Base-by-base conservation (phyloP, 1,140 invertebrate species). In the Tetramorium simillimum region DNA sequence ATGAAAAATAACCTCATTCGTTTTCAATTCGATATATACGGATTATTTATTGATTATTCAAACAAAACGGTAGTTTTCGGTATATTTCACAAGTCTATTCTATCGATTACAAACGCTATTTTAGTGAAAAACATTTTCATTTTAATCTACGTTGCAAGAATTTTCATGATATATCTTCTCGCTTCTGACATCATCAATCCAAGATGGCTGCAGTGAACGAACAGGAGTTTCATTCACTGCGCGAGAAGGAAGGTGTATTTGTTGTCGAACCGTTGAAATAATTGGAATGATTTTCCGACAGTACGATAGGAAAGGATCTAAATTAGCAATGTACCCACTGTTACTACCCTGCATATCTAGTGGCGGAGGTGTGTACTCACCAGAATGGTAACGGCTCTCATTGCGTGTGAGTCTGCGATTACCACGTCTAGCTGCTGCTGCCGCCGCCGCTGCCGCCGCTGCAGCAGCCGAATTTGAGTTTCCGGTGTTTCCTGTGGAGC, bases 351-450 rank as follows among this genome's bases (percentile, higher is more conserved):
- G 40, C 18, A 60, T 60, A 69, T 67, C 63, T 67, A 67, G 1
- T 67, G 63, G 18, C 37, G 43, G 40, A 67, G 40, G 60, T 86
- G 87, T 94, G 87, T 94, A 96, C 96, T 97, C 97, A 99, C 98
- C 98, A 95, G 98, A 99, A 95, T 99, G 99, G 95, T 99, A 99
- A 91, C 99, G 96, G 95, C 98, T 99, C 96, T 99, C 99, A 96
- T 99, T 98, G 93, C 98, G 96, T 88, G 98, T 99, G 78, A 99
- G 97, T 92, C 98, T 96, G 86, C 98, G 96, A 95, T 99, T 98
- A 92, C 97, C 98, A 93, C 98, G 96, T 92, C 98, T 96, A 92
- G 97, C 96, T 85, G 80, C 80, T 40, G 80, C 80, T 53, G 80
- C 80, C 37, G 51, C 80, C 7, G 69, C 77, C 69, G 80, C 73